Evolutionary conservation across 2,888 invertebrate genomes (phyloP), one percentile per base, ranked within the genome.

Genomic region (Trissolcus japonicus): DNA sequence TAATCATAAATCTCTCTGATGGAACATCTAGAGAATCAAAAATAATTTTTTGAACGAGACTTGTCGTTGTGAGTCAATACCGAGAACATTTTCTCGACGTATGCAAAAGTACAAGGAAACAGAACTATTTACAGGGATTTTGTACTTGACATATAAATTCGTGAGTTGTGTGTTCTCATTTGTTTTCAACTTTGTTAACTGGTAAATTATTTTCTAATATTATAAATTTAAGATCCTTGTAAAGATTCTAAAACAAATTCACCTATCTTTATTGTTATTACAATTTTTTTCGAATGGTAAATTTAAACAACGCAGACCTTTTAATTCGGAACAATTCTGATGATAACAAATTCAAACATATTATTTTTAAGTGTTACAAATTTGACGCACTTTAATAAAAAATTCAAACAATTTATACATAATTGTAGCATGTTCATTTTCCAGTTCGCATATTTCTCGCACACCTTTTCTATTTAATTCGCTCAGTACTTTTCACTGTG

Each of bases 401-500:
- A 67, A 65, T 69, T 65, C 73, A 50, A 71, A 76, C 66, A 67
- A 43, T 11, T 25, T 25, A 25, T 35, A 59, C 19, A n/a, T 57
- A 68, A 55, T 66, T 54, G 61, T 51, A 46, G 72, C 66, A 68
- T 67, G 79, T 79, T 79, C 80, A 79, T 80, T 82, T 79, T 79
- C 76, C 76, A 29, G 29, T 78, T 56, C 72, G 14, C 68, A 41
- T 61, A 62, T 76, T 68, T 66, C 57, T 61, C 25, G 50, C 60
- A 60, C 71, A 80, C 77, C 53, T 78, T 57, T 68, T 79, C 77
- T 79, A 80, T 83, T 84, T 82, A 84, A 83, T 85, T 83, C 81
- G 80, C 79, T 72, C 65, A 76, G 78, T 81, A 82, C 83, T 83
- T 84, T 84, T 82, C 81, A 76, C 75, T 60, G 78, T 80, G 83